A percentile compares a stretch with the other conserved stretches of the same genome.
phyloP scores from a whole-genome alignment of 2,113 vertebrate species.

The Lanius collurio region DNA sequence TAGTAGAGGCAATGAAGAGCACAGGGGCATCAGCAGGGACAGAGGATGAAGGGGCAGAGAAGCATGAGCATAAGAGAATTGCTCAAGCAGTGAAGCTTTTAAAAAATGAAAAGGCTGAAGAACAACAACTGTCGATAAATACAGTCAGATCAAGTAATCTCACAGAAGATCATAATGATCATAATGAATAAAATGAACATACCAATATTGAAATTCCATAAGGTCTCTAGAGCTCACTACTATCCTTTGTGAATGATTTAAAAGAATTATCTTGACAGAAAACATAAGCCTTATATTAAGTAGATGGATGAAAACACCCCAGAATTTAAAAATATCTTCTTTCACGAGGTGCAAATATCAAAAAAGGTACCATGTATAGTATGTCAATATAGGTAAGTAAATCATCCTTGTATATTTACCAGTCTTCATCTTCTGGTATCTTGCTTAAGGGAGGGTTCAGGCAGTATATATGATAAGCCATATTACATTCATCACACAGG shows the following conservation, averaged over 20 bases:
- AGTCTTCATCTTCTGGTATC: conserved; percentile 97
- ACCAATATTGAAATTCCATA: neutral
- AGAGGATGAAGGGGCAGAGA: neutral
- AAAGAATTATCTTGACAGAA: neutral
- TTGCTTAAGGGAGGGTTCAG: conserved; percentile 92
- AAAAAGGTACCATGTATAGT: neutral
- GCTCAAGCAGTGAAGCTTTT: neutral
- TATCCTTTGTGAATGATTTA: neutral
- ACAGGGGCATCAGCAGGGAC: neutral
- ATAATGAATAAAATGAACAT: neutral
- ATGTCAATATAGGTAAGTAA: conserved; percentile 1
- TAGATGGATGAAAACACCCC: neutral
- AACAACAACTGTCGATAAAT: neutral
- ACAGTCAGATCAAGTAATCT: neutral
- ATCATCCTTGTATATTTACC: conserved; percentile 79
- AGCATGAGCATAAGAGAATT: neutral
- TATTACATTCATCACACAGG: conserved; percentile 97
- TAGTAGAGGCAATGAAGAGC: neutral
- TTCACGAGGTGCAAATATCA: neutral
- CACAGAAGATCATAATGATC: neutral
- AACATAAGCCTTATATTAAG: neutral
- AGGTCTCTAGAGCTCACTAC: neutral
- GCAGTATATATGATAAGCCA: conserved; percentile 99
- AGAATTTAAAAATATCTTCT: neutral
- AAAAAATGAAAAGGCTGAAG: neutral